These are phyloP conservation scores for Euphydryas editha DNA, from an alignment of 2,888 invertebrate genomes.

Conservation along the genomic window DNA sequence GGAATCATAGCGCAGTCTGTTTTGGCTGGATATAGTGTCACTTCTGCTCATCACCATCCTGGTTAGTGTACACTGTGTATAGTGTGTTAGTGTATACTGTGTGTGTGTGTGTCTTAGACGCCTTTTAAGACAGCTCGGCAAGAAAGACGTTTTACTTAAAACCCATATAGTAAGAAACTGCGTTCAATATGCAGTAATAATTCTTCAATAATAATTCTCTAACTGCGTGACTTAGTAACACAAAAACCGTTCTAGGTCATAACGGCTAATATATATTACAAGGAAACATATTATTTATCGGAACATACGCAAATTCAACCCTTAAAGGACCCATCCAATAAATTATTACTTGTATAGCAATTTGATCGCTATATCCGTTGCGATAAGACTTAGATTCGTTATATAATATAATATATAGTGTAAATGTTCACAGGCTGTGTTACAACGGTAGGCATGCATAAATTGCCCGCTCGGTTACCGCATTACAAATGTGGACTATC, in stretches of 20 bases:
- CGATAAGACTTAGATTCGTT: background rate
- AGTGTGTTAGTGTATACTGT: no score
- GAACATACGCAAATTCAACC: background rate
- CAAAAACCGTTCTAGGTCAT: background rate
- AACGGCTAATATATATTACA: background rate
- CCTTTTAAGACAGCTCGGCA: no score
- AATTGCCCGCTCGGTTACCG: conserved; percentile 34
- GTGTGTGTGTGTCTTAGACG: no score
- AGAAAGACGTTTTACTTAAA: no score
- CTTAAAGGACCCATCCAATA: background rate
- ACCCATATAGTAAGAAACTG: no score
- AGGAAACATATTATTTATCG: background rate
- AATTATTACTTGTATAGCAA: background rate
- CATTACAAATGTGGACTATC: conserved; percentile 28
- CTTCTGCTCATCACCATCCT: no score
- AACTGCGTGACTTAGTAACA: background rate
- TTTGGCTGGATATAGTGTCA: no score
- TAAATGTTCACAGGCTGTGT: conserved; percentile 15
- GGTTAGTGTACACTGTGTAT: no score
- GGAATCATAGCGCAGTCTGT: no score
- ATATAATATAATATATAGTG: conserved; percentile 6
- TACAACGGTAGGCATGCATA: conserved; percentile 30
- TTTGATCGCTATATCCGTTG: background rate
- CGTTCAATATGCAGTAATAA: no score
- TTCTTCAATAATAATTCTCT: no score